phyloP scores from a whole-genome alignment of 2,888 invertebrate species.

The Mythimna impura region DNA sequence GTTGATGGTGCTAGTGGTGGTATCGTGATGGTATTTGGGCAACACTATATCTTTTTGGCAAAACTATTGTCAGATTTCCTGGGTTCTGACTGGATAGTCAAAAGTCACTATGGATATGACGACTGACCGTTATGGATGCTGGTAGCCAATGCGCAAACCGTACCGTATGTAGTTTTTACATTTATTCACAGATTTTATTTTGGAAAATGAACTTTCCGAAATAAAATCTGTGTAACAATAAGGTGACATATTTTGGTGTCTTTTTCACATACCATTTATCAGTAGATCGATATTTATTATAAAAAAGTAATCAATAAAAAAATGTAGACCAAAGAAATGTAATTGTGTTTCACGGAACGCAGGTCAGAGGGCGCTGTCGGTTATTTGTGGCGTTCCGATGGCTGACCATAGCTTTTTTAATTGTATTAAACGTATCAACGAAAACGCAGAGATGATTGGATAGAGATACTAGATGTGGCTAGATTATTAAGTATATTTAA shows the following conservation, averaged over 20 bases:
- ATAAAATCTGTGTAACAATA: background rate
- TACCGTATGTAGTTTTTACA: background rate
- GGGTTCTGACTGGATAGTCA: too few species aligned
- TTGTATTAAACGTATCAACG: conserved; percentile 68
- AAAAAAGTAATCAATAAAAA: conserved; percentile 4
- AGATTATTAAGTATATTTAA: background rate
- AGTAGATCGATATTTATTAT: background rate
- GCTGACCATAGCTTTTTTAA: conserved; percentile 77
- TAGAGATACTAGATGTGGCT: conserved; percentile 44
- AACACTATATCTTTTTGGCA: too few species aligned
- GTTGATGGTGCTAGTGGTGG: too few species aligned
- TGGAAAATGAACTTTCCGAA: too few species aligned
- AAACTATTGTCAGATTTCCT: too few species aligned
- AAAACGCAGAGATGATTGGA: conserved; percentile 42
- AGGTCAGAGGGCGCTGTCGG: conserved; percentile 79
- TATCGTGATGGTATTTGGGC: too few species aligned
- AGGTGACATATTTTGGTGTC: too few species aligned
- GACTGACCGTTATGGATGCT: too few species aligned
- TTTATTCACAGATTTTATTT: background rate
- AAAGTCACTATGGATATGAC: too few species aligned
- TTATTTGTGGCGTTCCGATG: conserved; percentile 77
- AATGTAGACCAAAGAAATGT: conserved; percentile 75
- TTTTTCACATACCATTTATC: background rate
- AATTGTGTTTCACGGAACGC: conserved; percentile 79
- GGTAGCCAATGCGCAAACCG: too few species aligned